phyloP scores from a whole-genome alignment of 1,140 invertebrate species.

The Drosophila asahinai region DNA sequence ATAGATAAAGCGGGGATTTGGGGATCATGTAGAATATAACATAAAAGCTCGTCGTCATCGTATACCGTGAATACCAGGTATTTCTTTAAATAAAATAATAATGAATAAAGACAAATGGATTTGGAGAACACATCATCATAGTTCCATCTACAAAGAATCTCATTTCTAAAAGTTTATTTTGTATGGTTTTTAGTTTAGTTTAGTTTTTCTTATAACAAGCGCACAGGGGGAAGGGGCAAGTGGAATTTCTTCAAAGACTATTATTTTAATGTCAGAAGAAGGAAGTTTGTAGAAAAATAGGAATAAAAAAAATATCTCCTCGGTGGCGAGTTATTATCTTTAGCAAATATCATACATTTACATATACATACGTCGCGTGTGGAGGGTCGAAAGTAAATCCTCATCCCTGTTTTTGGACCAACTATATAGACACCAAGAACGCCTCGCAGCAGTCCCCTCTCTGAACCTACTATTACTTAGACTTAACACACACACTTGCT shows the following conservation, averaged over 20 bases:
- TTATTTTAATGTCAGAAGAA: constrained; percentile 31
- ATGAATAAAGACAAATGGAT: constrained; percentile 26
- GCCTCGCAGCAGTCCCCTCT: constrained; percentile 14
- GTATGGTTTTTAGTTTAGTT: constrained; percentile 41
- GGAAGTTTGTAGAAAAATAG: constrained; percentile 53
- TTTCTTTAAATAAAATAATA: constrained; percentile 12
- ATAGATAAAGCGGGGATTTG: constrained; percentile 27
- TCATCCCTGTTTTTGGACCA: neutral
- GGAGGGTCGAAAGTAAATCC: constrained; percentile 12
- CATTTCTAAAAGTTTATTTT: constrained; percentile 76
- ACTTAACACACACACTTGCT: constrained; percentile 12
- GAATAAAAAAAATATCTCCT: constrained; percentile 74
- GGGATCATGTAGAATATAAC: constrained; percentile 6
- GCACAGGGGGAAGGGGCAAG: constrained; percentile 51
- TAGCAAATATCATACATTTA: constrained; percentile 52
- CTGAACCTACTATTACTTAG: constrained; percentile 27
- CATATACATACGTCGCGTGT: constrained; percentile 33
- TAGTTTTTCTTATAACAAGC: constrained; percentile 67
- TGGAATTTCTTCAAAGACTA: constrained; percentile 53
- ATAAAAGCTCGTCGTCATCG: constrained; percentile 15
- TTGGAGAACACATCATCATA: constrained; percentile 31
- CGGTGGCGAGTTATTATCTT: constrained; percentile 79
- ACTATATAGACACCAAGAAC: constrained; percentile 13
- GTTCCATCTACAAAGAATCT: constrained; percentile 55
- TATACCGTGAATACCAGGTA: constrained; percentile 8